Percentiles rank a stretch among this genome's conserved stretches.
Conservation (phyloP, 2,888 invertebrate genomes). For the Omphaloscelis lunosa region DNA sequence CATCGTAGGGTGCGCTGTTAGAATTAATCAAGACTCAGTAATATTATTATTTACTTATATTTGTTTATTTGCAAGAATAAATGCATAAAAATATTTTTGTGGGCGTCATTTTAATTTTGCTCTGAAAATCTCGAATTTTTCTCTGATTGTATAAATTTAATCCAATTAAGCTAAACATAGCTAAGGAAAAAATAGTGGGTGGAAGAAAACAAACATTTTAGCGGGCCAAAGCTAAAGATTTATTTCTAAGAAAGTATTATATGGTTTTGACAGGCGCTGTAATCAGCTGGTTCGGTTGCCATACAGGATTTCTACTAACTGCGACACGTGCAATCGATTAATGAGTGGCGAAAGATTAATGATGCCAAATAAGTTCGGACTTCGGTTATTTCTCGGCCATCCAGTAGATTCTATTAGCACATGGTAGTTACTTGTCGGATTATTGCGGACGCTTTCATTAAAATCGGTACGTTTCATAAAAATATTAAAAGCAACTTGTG, state of each 20-base stretch:
- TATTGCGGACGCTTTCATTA: neutral
- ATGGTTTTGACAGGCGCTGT: constrained; percentile 70
- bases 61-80: neutral
- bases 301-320: constrained; percentile 74
- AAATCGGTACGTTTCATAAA: constrained; percentile 11
- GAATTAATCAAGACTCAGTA: neutral
- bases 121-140: neutral
- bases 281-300: constrained; percentile 73
- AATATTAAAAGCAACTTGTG: neutral
- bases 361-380: constrained; percentile 77
- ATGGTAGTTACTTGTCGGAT: constrained; percentile 20
- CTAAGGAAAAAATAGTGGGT: neutral
- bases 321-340: constrained; percentile 79
- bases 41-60: neutral
- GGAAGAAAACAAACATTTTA: constrained; percentile 1
- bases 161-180: constrained; percentile 2
- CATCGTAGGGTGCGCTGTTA: too few species aligned
- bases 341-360: constrained; percentile 81
- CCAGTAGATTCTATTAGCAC: constrained; percentile 70
- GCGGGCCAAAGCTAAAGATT: constrained; percentile 16
- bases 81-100: too few species aligned
- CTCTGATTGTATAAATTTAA: neutral
- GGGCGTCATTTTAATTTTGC: neutral
- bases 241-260: constrained; percentile 49
- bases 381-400: constrained; percentile 70